These are phyloP conservation scores for Plecotus auritus DNA, from an alignment of 2,113 vertebrate species.

Conservation along the genomic window DNA sequence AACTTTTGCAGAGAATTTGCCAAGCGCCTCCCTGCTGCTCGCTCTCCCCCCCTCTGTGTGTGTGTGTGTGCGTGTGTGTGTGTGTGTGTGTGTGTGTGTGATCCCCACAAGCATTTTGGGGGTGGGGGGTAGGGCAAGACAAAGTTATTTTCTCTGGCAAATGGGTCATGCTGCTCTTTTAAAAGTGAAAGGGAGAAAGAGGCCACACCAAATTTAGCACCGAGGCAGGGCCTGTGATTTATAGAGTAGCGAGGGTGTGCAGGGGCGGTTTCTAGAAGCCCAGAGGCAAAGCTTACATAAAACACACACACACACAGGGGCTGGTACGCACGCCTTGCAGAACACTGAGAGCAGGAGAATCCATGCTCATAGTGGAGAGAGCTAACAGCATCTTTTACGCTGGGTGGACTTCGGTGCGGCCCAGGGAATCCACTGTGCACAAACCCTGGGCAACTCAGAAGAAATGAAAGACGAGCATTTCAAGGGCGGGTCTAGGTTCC, in stretches of 20 bases:
- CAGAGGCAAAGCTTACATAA: background rate
- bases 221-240: background rate
- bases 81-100: background rate
- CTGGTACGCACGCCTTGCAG: accelerated
- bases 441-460: background rate
- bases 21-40: background rate
- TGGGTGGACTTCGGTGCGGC: background rate
- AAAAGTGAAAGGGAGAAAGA: background rate
- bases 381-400: background rate
- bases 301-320: background rate
- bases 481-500: background rate
- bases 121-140: too few relatives aligned
- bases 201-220: background rate
- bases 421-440: background rate
- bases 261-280: background rate
- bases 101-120: too few relatives aligned
- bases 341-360: too few relatives aligned
- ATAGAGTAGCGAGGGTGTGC: background rate
- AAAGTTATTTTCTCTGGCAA: background rate
- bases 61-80: too few relatives aligned
- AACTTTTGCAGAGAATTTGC: background rate
- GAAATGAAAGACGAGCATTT: background rate
- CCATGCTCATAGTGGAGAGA: background rate
- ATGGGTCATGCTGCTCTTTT: background rate
- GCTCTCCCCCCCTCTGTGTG: too few relatives aligned